Conservation (phyloP, 2,888 invertebrate genomes). For the Halocaridina rubra region DNA sequence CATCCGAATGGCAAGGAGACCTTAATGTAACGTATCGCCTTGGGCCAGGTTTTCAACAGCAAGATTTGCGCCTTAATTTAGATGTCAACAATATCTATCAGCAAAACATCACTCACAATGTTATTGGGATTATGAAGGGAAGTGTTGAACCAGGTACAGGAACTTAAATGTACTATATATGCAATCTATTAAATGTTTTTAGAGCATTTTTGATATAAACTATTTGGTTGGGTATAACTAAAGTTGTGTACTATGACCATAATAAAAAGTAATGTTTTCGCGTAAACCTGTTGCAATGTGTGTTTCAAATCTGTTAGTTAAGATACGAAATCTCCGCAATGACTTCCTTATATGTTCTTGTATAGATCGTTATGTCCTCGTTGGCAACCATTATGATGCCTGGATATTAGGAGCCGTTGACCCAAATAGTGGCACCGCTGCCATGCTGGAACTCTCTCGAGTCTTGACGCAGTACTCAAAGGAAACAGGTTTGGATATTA, state of each 20-base stretch:
- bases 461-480: constrained; percentile 67
- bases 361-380: constrained; percentile 70
- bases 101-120: constrained; percentile 66
- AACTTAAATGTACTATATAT: too few species aligned
- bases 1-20: constrained; percentile 69
- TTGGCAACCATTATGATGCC: constrained; percentile 72
- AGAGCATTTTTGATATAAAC: too few species aligned
- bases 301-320: too few species aligned
- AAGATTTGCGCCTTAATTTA: constrained; percentile 56
- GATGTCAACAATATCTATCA: constrained; percentile 65
- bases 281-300: too few species aligned
- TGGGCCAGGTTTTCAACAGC: constrained; percentile 67
- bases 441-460: constrained; percentile 70
- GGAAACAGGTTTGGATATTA: too few species aligned
- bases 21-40: constrained; percentile 69
- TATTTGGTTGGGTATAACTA: too few species aligned
- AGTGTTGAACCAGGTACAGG: constrained; percentile 66
- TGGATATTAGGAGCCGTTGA: constrained; percentile 71
- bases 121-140: constrained; percentile 68
- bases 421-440: constrained; percentile 71
- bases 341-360: background rate
- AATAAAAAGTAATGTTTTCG: too few species aligned
- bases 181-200: background rate
- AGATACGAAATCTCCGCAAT: too few species aligned
- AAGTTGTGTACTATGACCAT: too few species aligned